These are phyloP conservation scores for Diuraphis noxia DNA, from an alignment of 1,140 invertebrate genomes.

Conservation along the genomic window DNA sequence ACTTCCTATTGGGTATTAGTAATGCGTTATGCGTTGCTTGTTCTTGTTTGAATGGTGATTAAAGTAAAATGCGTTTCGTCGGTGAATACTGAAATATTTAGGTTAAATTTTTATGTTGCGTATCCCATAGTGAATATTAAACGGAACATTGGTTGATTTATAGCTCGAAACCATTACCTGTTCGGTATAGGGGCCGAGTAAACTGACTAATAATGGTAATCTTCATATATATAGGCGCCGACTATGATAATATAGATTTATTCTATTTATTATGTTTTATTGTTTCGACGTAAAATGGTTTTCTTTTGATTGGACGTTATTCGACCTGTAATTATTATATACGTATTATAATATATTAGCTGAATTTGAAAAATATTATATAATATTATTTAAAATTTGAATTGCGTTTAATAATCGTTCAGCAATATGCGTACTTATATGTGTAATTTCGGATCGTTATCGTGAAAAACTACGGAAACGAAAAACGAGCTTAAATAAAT, in stretches of 20 bases:
- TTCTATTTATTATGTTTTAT: neutral
- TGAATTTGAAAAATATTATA: neutral
- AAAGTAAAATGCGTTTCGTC: neutral
- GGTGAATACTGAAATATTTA: neutral
- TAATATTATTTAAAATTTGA: neutral
- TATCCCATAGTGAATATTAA: neutral
- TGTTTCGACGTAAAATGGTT: neutral
- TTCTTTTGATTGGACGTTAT: neutral
- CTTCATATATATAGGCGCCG: neutral
- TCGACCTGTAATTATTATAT: no score
- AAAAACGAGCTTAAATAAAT: no score
- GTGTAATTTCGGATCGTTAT: neutral
- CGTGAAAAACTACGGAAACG: neutral
- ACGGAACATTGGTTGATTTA: neutral
- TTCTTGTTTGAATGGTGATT: neutral
- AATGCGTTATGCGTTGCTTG: neutral
- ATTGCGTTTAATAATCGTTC: neutral
- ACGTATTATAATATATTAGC: neutral
- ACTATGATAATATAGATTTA: neutral
- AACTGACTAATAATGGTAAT: neutral
- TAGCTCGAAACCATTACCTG: neutral
- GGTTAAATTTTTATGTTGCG: neutral
- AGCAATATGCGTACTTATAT: no score
- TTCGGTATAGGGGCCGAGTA: neutral
- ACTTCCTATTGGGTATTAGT: neutral